Base-by-base conservation (phyloP, 2,888 invertebrate species). In the Seira ritae region DNA sequence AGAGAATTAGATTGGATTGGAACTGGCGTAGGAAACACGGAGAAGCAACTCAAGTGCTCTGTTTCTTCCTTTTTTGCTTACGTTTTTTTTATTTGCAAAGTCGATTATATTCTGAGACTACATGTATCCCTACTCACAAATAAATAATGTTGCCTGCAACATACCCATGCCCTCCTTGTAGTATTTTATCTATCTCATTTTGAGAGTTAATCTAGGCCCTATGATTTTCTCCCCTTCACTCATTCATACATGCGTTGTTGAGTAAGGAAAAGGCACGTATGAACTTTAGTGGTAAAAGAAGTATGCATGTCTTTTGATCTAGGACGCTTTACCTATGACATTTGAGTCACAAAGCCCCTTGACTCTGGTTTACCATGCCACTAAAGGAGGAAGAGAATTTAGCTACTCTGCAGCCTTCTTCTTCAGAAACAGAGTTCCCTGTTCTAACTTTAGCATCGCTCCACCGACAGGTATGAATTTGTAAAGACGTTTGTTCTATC, bases 361-460 rank as follows among this genome's bases (percentile, higher is more conserved):
- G 15, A 88, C 87, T 31, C 77, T 88, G 20, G 86, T 87, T 22
- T 88, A 87, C 68, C 88, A 88, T 72, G 87, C 88, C 10, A 84
- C n/a, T 80, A 86, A 79, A 84, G 85, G 60, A 1, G 86, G 86
- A 22, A 70, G 85, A 46, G 88, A 87, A 55, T 88, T 88, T 62
- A 87, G 84, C 85, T 88, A 88, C 72, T 84, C 86, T 4, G 86
- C 86, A 46, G 80, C 84, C 15, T 88, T 88, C 67, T 69, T 82
- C 23, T 88, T 88, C 73, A 83, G 84, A 65, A 73, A 76, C 17
- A 86, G 86, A 84, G 80, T 86, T 31, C 84, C 87, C 60, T 88
- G 88, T 62, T 78, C 85, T 37, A 87, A 87, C 80, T 87, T 87
- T 46, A 87, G 85, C 22, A 87, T 88, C 65, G 69, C 42, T 15